Percentiles rank a stretch among this genome's conserved stretches.
These are phyloP conservation scores for Stratiolaelaps scimitus DNA, from an alignment of 1,140 invertebrate species.

Conservation along the genomic window DNA sequence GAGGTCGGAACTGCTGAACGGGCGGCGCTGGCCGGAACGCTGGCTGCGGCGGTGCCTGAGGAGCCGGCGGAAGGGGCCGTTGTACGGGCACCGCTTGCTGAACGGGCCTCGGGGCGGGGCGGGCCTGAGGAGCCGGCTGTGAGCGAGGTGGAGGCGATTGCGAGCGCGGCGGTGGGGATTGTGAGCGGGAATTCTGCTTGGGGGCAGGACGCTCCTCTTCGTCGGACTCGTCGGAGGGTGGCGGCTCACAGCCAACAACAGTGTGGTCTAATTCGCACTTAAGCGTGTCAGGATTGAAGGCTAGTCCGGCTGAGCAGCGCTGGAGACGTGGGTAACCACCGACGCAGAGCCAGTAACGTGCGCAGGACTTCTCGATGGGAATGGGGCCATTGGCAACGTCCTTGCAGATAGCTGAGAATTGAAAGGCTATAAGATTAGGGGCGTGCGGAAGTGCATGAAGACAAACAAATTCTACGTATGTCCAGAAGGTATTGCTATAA, in stretches of 20 bases:
- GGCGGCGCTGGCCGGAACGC: background rate
- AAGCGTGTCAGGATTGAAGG: slow-evolving; percentile 66
- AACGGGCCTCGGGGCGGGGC: background rate
- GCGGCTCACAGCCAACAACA: slow-evolving; percentile 36
- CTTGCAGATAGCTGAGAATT: slow-evolving; percentile 64
- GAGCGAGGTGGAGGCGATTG: background rate
- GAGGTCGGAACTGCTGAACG: too few species aligned
- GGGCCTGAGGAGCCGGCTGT: background rate
- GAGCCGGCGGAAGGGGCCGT: background rate
- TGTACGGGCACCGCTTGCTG: background rate
- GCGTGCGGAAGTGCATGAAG: too few species aligned
- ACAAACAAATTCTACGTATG: too few species aligned
- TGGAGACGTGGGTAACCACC: slow-evolving; percentile 78
- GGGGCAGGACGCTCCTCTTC: background rate
- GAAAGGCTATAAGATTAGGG: too few species aligned
- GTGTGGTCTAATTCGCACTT: slow-evolving; percentile 50
- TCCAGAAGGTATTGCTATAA: too few species aligned
- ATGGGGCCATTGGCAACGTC: slow-evolving; percentile 67
- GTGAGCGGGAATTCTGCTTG: background rate
- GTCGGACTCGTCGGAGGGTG: background rate
- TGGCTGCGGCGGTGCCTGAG: background rate
- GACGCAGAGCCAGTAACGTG: slow-evolving; percentile 83
- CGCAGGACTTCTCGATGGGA: slow-evolving; percentile 70
- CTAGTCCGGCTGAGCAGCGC: slow-evolving; percentile 73
- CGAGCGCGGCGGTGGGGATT: background rate